Base-by-base conservation (phyloP, 2,797 vertebrate species). In the Epinephelus coioides region DNA sequence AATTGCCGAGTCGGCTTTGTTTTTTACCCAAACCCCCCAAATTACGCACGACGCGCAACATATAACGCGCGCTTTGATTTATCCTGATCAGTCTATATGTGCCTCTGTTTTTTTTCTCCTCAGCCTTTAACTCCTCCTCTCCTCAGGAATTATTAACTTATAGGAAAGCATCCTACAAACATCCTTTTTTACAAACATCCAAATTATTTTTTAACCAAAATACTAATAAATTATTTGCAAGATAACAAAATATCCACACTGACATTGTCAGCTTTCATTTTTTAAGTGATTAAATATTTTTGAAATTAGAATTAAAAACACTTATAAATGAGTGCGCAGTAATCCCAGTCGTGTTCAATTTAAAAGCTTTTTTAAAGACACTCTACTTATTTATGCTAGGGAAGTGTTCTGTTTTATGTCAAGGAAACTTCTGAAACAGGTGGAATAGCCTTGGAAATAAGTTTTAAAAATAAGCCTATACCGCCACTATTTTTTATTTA, bases 21-120 rank as follows among this genome's bases (percentile, higher is more conserved):
- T 85, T 55, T 66, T 79, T 56, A 77, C 81, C 64, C 80, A 83
- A 90, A 86, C 69, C 81, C 83, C 77, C 79, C 72, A 92, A 90
- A 91, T 92, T 91, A 91, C 86, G 79, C 90, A 78, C 81, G 81
- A 88, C 56, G 73, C 73, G 34, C 81, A 83, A 82, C 73, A 78
- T 54, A 82, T 62, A 68, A 69, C 55, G 80, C 78, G 64, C 78
- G 54, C 85, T 89, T 86, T 87, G 78, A 90, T 90, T 91, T 84
- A 75, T 40, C 61, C 66, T 76, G 73, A 90, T 54, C 82, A 79
- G 76, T 53, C 25, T 80, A 56, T 78, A 81, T 60, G 68, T 76
- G 55, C 57, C 61, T 60, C 50, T 77, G 64, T 66, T 64, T 50
- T 51, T 12, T 12, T 46, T 59, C 34, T 34, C 7, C 75, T 49